Conservation (phyloP, 2,888 invertebrate genomes). For the Drosophila colorata region DNA sequence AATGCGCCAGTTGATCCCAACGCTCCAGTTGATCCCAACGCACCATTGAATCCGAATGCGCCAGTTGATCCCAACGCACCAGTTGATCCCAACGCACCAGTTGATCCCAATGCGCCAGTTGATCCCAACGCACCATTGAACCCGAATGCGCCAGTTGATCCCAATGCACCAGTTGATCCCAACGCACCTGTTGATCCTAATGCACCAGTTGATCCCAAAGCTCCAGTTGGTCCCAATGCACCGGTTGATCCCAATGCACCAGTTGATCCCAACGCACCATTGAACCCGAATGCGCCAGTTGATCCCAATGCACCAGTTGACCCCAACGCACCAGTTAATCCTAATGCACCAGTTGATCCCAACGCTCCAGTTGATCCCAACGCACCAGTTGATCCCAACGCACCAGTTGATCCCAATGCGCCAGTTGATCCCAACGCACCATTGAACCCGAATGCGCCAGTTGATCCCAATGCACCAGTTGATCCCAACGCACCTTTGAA, state of each 20-base stretch:
- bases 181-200: slow-evolving; percentile 25
- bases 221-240: slow-evolving; percentile 19
- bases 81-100: slow-evolving; percentile 25
- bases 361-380: slow-evolving; percentile 1
- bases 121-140: slow-evolving; percentile 18
- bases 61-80: slow-evolving; percentile 6
- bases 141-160: slow-evolving; percentile 37
- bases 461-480: slow-evolving; percentile 7
- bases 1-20: slow-evolving; percentile 12
- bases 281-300: slow-evolving; percentile 22
- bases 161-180: slow-evolving; percentile 22
- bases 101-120: slow-evolving; percentile 21
- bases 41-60: slow-evolving; percentile 3
- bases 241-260: slow-evolving; percentile 30
- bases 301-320: slow-evolving; percentile 16
- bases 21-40: neutral
- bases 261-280: slow-evolving; percentile 26
- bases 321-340: slow-evolving; percentile 19
- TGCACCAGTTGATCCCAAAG: slow-evolving; percentile 35
- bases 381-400: slow-evolving; percentile 9
- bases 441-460: slow-evolving; percentile 3
- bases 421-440: slow-evolving; percentile 2
- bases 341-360: slow-evolving; percentile 16
- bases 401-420: slow-evolving; percentile 21
- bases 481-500: slow-evolving; percentile 1